Conservation (phyloP, 1,140 invertebrate genomes). For the Onthophagus taurus region DNA sequence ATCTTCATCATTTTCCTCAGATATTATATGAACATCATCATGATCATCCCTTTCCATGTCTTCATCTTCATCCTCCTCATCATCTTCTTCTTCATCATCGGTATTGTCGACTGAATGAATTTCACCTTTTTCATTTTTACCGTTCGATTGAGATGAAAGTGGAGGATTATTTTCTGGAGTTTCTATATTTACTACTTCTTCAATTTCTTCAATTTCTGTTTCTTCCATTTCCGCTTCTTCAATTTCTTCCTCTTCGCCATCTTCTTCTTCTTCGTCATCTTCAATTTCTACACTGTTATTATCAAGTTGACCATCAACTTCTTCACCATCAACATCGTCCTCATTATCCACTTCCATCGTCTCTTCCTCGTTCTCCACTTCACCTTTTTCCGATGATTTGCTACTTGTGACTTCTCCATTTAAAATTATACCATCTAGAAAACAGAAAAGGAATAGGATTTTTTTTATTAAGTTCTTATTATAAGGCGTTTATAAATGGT, state of each 20-base stretch:
- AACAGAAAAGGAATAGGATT: conserved; percentile 13
- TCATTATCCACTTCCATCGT: conserved; percentile 16
- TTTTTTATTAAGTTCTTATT: not conserved
- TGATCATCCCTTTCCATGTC: conserved; percentile 17
- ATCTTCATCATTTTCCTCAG: conserved; percentile 12
- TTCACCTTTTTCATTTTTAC: conserved; percentile 16
- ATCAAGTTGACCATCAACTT: conserved; percentile 18
- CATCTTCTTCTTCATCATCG: conserved; percentile 16
- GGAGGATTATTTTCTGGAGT: too few species aligned
- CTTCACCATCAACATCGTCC: conserved; percentile 21
- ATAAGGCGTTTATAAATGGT: too few species aligned
- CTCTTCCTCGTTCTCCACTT: conserved; percentile 9
- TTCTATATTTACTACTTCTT: conserved; percentile 12
- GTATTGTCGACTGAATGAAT: conserved; percentile 13
- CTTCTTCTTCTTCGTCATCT: conserved; percentile 19
- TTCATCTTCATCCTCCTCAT: conserved; percentile 23
- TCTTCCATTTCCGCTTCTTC: conserved; percentile 15
- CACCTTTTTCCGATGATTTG: conserved; percentile 21
- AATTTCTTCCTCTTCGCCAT: conserved; percentile 22
- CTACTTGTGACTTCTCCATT: conserved; percentile 36
- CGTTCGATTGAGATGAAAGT: too few species aligned
- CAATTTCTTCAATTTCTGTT: conserved; percentile 4
- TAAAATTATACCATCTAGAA: conserved; percentile 30
- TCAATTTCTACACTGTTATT: conserved; percentile 20
- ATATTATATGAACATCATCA: conserved; percentile 13